Evolutionary conservation across 1,140 invertebrate genomes (phyloP), one percentile per base, ranked within the genome.

Genomic region (Meloidogyne floridensis): DNA sequence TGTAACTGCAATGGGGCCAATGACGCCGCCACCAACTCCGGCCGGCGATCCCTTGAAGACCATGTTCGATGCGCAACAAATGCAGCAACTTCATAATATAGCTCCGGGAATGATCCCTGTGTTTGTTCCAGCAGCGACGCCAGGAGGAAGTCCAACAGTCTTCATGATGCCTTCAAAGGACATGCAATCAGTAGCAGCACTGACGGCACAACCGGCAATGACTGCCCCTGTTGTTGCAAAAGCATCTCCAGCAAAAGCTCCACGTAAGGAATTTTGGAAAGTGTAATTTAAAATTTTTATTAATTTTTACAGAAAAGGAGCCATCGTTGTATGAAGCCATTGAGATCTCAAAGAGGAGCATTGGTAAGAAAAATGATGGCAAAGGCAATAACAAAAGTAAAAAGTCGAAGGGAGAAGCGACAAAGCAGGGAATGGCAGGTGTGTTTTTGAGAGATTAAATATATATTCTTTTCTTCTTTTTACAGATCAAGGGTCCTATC

Each of bases 131-230:
- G 2, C 59, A 6, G 4, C 59, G n/a, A 6, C 7, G 7, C 59
- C 59, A n/a, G 59, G 59, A 65, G 59, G 59, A 7, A 65, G 5
- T 65, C 59, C 59, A 15, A 65, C 59, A 7, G n/a, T 65, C 15
- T n/a, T 65, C 4, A 65, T 65, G 59, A 65, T 65, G 59, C 59
- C 59, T 65, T n/a, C 59, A 65, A 65, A 65, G 59, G 59, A 65
- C n/a, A 65, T 65, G 59, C 59, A 65, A n/a, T 65, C 59, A n/a
- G 15, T 65, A 15, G 59, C 59, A 6, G 59, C 59, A 4, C 15
- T 65, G 59, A 65, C 59, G n/a, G 59, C 59, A 5, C 59, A 65
- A 65, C 15, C 15, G 6, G 10, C 10, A 65, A n/a, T n/a, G 15
- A 15, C 56, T 59, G 10, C 59, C 0, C 15, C 15, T 7, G 59